phyloP scores from a whole-genome alignment of 53 echinoderm and acorn worm species.

The Antedon mediterranea region DNA sequence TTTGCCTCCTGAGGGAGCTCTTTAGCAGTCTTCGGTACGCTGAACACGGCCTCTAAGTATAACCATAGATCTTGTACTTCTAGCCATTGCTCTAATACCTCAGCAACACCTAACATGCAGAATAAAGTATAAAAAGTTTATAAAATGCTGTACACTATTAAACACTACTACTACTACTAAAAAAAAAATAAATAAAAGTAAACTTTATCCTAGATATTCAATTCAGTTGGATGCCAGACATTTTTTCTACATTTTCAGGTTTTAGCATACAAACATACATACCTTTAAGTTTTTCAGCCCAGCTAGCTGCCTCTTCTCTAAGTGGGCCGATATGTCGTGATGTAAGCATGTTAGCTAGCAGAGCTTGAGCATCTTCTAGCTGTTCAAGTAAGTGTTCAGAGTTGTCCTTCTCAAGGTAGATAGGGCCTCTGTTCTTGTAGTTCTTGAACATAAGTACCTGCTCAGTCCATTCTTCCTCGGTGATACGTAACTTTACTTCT shows the following conservation, averaged over 20 bases:
- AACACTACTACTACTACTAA: no score
- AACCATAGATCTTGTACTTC: slow-evolving; percentile 98
- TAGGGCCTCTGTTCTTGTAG: slow-evolving; percentile 92
- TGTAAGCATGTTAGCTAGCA: slow-evolving; percentile 89
- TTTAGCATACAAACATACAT: no score
- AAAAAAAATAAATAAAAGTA: no score
- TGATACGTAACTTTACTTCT: slow-evolving; percentile 88
- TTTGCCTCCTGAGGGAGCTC: slow-evolving; percentile 97
- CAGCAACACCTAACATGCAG: slow-evolving; percentile 51
- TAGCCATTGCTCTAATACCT: slow-evolving; percentile 95
- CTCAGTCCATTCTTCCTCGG: slow-evolving; percentile 98
- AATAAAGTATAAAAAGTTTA: no score
- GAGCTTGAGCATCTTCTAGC: slow-evolving; percentile 89
- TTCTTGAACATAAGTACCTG: slow-evolving; percentile 88
- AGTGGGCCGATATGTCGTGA: slow-evolving; percentile 81
- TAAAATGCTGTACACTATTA: no score
- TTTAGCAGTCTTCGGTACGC: slow-evolving; percentile 78
- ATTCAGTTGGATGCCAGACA: no score
- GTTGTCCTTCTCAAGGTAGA: slow-evolving; percentile 91
- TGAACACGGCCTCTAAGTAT: slow-evolving; percentile 94
- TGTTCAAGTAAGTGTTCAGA: slow-evolving; percentile 93
- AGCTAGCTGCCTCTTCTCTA: slow-evolving; percentile 91
- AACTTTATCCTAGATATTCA: no score
- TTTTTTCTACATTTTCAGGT: no score
- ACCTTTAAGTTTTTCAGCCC: slow-evolving; percentile 99